These are phyloP conservation scores for Gopherus flavomarginatus DNA, from an alignment of 2,113 vertebrate genomes.

Conservation along the genomic window DNA sequence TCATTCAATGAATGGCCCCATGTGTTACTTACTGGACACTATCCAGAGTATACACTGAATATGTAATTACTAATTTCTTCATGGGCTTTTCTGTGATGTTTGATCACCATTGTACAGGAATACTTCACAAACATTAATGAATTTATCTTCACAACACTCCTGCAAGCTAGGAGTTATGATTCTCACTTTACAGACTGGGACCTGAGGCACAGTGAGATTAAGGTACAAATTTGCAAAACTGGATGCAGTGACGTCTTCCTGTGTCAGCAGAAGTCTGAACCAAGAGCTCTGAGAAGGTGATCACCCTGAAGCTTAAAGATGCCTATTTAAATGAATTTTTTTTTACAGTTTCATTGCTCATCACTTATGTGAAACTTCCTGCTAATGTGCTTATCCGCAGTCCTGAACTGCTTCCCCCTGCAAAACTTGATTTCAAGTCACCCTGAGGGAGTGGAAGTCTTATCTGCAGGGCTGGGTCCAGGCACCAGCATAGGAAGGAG, in stretches of 20 bases:
- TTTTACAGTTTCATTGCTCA: not conserved
- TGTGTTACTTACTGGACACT: not conserved
- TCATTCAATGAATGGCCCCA: not conserved
- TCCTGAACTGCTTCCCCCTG: rapidly evolving
- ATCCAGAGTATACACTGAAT: not conserved
- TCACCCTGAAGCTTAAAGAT: not conserved
- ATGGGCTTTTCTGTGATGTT: not conserved
- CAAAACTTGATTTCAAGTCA: not conserved
- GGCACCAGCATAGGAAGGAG: too few relatives aligned
- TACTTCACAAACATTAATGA: not conserved
- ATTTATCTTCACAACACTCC: not conserved
- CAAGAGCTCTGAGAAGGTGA: not conserved
- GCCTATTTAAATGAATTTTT: not conserved
- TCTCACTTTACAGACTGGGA: not conserved
- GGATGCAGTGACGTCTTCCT: not conserved
- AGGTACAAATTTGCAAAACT: not conserved
- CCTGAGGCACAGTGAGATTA: not conserved
- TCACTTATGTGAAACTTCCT: not conserved
- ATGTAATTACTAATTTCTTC: not conserved
- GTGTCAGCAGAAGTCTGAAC: not conserved
- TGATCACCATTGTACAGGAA: not conserved
- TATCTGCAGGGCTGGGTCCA: too few relatives aligned
- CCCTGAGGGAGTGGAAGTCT: not conserved
- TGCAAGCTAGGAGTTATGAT: not conserved
- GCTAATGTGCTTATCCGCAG: not conserved